These are phyloP conservation scores for Drosophila borborema DNA, from an alignment of 2,888 invertebrate species.

Conservation along the genomic window DNA sequence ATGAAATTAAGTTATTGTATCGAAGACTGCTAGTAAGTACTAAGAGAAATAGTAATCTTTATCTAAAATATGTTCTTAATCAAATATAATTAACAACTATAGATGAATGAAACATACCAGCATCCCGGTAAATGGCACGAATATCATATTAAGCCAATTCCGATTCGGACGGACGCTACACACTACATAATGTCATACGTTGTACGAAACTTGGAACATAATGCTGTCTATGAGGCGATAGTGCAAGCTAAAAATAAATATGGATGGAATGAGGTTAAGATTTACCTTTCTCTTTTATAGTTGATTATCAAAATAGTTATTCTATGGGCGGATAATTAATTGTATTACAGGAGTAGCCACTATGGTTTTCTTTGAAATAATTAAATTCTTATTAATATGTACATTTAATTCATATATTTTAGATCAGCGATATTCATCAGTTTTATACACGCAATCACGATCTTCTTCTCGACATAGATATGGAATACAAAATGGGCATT, in stretches of 20 bases:
- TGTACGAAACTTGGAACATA: slow-evolving; percentile 88
- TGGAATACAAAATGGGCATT: slow-evolving; percentile 85
- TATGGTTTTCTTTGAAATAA: background rate
- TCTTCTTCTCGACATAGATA: slow-evolving; percentile 84
- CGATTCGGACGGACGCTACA: slow-evolving; percentile 83
- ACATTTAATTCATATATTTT: slow-evolving; percentile 33
- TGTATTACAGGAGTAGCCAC: background rate
- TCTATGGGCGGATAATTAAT: background rate
- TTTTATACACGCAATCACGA: slow-evolving; percentile 89
- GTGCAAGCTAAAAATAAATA: slow-evolving; percentile 91
- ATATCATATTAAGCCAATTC: slow-evolving; percentile 84
- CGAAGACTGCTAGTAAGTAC: slow-evolving; percentile 87
- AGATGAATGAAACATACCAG: slow-evolving; percentile 91
- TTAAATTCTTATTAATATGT: background rate
- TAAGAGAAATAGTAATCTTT: background rate
- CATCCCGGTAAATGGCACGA: slow-evolving; percentile 91
- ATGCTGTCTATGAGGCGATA: slow-evolving; percentile 90
- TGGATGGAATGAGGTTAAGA: slow-evolving; percentile 89
- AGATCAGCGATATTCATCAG: slow-evolving; percentile 91
- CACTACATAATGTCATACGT: slow-evolving; percentile 88
- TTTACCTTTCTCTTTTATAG: background rate
- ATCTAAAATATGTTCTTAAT: background rate
- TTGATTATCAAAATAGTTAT: background rate
- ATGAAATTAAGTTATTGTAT: slow-evolving; percentile 88
- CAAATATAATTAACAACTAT: slow-evolving; percentile 1